phyloP scores from a whole-genome alignment of 30 jellyfish, hydroid and myxozoan species.

The Turritopsis dohrnii region DNA sequence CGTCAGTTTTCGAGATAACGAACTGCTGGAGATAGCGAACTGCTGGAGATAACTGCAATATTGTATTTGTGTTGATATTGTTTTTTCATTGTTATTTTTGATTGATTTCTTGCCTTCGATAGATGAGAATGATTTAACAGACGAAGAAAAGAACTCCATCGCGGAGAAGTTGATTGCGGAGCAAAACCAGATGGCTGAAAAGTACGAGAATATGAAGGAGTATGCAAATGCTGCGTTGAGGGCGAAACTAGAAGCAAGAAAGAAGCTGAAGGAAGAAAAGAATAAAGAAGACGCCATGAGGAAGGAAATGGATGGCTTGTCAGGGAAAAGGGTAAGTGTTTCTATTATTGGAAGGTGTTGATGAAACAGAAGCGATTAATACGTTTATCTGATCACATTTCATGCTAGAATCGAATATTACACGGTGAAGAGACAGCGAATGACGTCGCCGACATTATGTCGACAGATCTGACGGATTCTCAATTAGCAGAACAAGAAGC shows the following conservation, averaged over 20 bases:
- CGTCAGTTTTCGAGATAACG: too few relatives aligned
- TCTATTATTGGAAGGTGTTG: neutral
- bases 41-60: too few relatives aligned
- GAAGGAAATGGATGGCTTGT: conserved; percentile 40
- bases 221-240: conserved; percentile 62
- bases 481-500: conserved; percentile 49
- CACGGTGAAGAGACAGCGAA: conserved; percentile 25
- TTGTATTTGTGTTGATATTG: too few relatives aligned
- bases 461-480: conserved; percentile 29
- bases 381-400: neutral
- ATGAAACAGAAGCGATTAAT: neutral
- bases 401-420: conserved; percentile 9
- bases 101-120: neutral
- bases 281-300: conserved; percentile 69
- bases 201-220: conserved; percentile 45
- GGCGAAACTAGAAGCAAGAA: conserved; percentile 81
- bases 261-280: conserved; percentile 64
- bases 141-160: conserved; percentile 52
- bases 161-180: conserved; percentile 48
- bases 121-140: conserved; percentile 48
- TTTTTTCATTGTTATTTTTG: neutral
- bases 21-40: too few relatives aligned
- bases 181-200: conserved; percentile 48
- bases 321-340: neutral
- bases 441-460: conserved; percentile 16